phyloP scores from a whole-genome alignment of 2,797 vertebrate species.

The Merluccius polli region DNA sequence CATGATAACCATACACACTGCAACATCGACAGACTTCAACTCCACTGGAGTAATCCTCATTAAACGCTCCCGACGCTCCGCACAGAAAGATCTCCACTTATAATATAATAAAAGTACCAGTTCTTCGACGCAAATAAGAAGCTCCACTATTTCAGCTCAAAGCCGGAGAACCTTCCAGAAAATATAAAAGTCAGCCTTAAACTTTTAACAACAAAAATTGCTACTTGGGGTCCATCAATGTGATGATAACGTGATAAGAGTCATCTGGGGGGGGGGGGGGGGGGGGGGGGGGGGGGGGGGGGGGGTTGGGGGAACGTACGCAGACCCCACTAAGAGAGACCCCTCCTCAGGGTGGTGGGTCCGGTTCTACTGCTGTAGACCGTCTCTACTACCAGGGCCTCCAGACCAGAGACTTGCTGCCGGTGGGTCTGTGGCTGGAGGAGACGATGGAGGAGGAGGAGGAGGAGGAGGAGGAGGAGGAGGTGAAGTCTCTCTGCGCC shows the following conservation, averaged over 20 bases:
- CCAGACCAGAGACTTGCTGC: slow-evolving; percentile 60
- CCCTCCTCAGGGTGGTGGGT: slow-evolving; percentile 54
- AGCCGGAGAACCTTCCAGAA: slow-evolving; percentile 42
- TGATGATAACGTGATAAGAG: slow-evolving; percentile 61
- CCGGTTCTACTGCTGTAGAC: neutral
- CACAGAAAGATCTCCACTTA: slow-evolving; percentile 52
- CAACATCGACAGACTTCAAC: slow-evolving; percentile 60
- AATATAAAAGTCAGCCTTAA: slow-evolving; percentile 26
- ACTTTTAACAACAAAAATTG: slow-evolving; percentile 28
- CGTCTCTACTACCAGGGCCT: slow-evolving; percentile 75
- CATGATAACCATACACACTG: slow-evolving; percentile 55
- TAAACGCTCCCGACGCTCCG: slow-evolving; percentile 34
- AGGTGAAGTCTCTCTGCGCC: slow-evolving; percentile 42
- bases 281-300: too few species aligned
- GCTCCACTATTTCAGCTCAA: slow-evolving; percentile 26
- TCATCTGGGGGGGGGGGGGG: slow-evolving; percentile 34
- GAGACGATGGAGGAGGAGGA: slow-evolving; percentile 8
- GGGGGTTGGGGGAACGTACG: too few species aligned
- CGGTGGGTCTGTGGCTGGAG: slow-evolving; percentile 36
- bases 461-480: slow-evolving; percentile 34
- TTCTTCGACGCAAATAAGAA: slow-evolving; percentile 47
- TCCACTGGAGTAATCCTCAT: slow-evolving; percentile 74
- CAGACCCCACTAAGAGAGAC: slow-evolving; percentile 49
- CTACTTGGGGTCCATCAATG: slow-evolving; percentile 67
- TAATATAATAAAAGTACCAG: slow-evolving; percentile 40